Base-by-base conservation (phyloP, 1,140 invertebrate species). In the Drosophila gunungcola region DNA sequence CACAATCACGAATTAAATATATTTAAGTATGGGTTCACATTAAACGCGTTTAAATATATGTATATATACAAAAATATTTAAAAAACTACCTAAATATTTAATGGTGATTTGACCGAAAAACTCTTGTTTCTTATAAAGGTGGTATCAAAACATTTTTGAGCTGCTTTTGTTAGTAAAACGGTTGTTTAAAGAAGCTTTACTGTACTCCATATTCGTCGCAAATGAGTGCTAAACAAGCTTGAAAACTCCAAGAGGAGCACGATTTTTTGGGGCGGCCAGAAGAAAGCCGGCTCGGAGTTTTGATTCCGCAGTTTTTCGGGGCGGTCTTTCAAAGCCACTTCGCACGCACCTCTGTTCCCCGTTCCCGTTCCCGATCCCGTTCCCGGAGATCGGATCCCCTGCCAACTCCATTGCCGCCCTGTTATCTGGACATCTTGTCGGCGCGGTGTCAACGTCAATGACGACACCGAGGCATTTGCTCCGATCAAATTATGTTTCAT, bases 401-500 rank as follows among this genome's bases (percentile, higher is more conserved):
- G 29, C 29, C 5, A 32, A 7, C 29, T 29, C 51, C 12, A 12
- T 21, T 41, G 32, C 45, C 25, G 49, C 34, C 49, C 42, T 11
- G 29, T 42, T 65, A 53, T 82, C 70, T 72, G 60, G 48, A 58
- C 48, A 75, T 80, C 81, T 84, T 51, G 58, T 61, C 61, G 56
- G 49, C 39, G 29, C 69, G 58, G 53, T 88, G 79, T 80, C 82
- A 78, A 76, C 70, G 79, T 68, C 79, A 78, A 64, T 64, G 79
- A 43, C 78, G 82, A 78, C 82, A 88, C 46, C 56, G 49, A 76
- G 72, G 83, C 79, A 86, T 86, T 86, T 88, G 84, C 48, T 60
- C 69, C 68, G 84, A 89, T 89, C 84, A 89, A 89, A 89, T 89
- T 89, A 89, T 89, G 84, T 89, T 89, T 89, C 84, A 89, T 89